Base-by-base conservation (phyloP, 1,140 invertebrate species). In the Drosophila neocordata region DNA sequence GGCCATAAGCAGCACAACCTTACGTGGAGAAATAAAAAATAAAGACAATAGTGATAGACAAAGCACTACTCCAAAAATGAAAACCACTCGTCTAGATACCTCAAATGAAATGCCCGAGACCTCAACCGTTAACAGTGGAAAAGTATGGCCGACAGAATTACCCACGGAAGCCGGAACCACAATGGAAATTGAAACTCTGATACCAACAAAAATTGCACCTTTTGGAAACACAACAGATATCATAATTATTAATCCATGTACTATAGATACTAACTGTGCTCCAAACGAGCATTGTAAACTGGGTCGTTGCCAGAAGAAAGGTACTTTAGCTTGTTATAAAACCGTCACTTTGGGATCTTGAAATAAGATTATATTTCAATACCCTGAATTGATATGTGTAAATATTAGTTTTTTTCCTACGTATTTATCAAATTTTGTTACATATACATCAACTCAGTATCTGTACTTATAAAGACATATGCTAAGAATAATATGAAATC, bases 291-390 rank as follows among this genome's bases (percentile, higher is more conserved):
- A 92, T 51, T 94, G 94, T 83, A 91, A 94, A 24, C 92, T 93
- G 80, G 92, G 93, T 13, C 84, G 91, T 81, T 94, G 93, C 89
- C 85, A 90, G 52, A 92, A 92, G 71, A 94, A 94, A 64, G 95
- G 94, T 80, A 87, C 52, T 76, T 62, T 63, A 35, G 59, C 18
- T 62, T 31, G 44, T 66, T 63, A 48, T 44, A 61, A 55, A 63
- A 71, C 37, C 62, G 64, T 70, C 72, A 80, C 77, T 79, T 77
- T 70, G 69, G 57, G 63, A 72, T 13, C 27, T 15, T 48, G 41
- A 48, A 48, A 48, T 48, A 58, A 20, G 7, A 13, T 20, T 6
- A 48, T 48, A 48, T 48, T 13, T 9, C 35, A 27, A 44, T 53
- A 51, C 77, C 70, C 81, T 67, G 80, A 87, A 82, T 65, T 81